phyloP scores from a whole-genome alignment of 2,888 invertebrate genomes.

The Synergus itoensis region DNA sequence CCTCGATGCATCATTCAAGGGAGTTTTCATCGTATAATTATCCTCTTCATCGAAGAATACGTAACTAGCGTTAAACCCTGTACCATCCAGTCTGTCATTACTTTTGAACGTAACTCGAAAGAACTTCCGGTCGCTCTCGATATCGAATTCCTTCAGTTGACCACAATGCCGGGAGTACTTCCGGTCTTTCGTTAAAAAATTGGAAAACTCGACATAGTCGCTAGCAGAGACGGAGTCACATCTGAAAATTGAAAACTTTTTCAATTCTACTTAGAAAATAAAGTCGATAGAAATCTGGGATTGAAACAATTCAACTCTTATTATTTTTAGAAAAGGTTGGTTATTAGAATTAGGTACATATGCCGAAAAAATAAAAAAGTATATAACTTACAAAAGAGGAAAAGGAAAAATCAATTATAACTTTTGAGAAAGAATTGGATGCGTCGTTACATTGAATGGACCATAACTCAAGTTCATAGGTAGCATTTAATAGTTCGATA shows the following conservation, averaged over 20 bases:
- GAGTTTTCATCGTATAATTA: constrained; percentile 79
- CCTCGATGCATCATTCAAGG: constrained; percentile 63
- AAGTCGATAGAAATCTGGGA: not conserved
- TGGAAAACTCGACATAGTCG: constrained; percentile 98
- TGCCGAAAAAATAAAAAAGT: no score
- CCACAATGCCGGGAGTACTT: constrained; percentile 95
- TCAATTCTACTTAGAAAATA: constrained; percentile 2
- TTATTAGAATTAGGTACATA: not conserved
- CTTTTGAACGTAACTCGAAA: constrained; percentile 97
- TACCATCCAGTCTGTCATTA: constrained; percentile 95
- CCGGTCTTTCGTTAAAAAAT: constrained; percentile 93
- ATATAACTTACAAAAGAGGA: no score
- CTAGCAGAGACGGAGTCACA: constrained; percentile 95
- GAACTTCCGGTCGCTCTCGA: constrained; percentile 93
- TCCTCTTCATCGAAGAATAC: constrained; percentile 89
- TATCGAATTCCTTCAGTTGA: constrained; percentile 87
- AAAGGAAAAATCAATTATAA: not conserved
- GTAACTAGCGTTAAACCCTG: constrained; percentile 95
- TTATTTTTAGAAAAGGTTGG: not conserved
- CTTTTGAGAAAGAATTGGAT: not conserved
- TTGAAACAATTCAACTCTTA: not conserved
- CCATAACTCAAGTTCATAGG: constrained; percentile 65
- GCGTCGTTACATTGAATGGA: constrained; percentile 13
- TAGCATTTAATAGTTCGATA: constrained; percentile 62
- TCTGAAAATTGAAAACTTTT: constrained; percentile 80